Evolutionary conservation across 2,797 vertebrate species (phyloP).

Genomic region (Sylvilagus floridanus): DNA sequence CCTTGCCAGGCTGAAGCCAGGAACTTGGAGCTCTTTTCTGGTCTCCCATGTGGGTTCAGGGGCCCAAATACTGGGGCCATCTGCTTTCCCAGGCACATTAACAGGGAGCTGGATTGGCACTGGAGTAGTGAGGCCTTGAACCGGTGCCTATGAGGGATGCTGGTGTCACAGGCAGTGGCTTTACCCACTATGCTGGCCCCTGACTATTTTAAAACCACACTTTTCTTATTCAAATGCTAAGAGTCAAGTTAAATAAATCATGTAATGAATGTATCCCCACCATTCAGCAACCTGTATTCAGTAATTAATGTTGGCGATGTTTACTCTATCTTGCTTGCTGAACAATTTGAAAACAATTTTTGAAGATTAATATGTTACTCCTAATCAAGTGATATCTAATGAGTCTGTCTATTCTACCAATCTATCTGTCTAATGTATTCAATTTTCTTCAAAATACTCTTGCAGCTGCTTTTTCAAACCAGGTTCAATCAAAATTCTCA

Average conservation of each 20-base stretch:
- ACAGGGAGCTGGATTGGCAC: too few species aligned
- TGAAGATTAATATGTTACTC: slow-evolving; percentile 19
- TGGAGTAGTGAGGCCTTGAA: too few species aligned
- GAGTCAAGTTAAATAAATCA: neutral
- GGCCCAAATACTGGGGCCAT: too few species aligned
- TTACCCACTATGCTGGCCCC: too few species aligned
- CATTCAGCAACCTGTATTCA: slow-evolving; percentile 2
- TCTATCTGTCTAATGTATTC: neutral
- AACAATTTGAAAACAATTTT: slow-evolving; percentile 49
- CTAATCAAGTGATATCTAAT: slow-evolving; percentile 13
- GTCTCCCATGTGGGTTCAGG: too few species aligned
- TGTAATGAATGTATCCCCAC: neutral
- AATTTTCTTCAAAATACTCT: neutral
- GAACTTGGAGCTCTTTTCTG: too few species aligned
- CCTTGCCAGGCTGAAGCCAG: too few species aligned
- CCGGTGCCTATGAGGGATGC: too few species aligned
- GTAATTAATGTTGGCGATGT: neutral
- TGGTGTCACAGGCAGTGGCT: too few species aligned
- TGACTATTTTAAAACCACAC: neutral
- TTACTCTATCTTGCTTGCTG: neutral
- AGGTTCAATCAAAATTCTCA: slow-evolving; percentile 27
- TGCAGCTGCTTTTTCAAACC: slow-evolving; percentile 20
- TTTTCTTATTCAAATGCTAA: slow-evolving; percentile 54
- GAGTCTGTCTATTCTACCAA: neutral
- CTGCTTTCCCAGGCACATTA: too few species aligned